Conservation (phyloP, 2,113 vertebrate species). For the Burhinus bistriatus region DNA sequence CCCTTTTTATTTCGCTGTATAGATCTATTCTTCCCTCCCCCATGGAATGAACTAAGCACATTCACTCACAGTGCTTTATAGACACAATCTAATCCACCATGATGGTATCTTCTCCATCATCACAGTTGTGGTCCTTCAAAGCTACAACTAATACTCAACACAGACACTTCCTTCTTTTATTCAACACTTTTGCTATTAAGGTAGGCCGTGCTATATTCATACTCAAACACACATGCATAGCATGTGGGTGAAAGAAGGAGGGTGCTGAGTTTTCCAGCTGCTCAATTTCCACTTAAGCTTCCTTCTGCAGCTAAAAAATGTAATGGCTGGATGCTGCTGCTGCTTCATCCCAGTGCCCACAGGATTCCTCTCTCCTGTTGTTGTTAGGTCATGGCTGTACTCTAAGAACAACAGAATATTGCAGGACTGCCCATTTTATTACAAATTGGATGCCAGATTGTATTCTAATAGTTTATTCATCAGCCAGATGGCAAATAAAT, state of each 20-base stretch:
- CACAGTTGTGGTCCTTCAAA: not conserved
- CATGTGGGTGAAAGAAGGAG: not conserved
- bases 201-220: not conserved
- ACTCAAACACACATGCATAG: not conserved
- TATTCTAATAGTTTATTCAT: not conserved
- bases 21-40: not conserved
- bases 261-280: not conserved
- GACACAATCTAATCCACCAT: not conserved
- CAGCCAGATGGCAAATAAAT: not conserved
- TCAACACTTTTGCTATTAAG: not conserved
- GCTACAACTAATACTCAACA: not conserved
- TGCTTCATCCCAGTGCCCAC: not conserved
- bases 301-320: not conserved
- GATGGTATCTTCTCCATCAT: not conserved
- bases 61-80: not conserved
- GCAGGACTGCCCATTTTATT: not conserved
- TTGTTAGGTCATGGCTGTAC: not conserved
- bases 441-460: not conserved
- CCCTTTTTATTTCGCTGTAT: not conserved
- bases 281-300: not conserved
- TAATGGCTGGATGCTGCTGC: not conserved
- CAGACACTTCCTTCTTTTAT: not conserved
- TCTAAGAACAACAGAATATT: not conserved
- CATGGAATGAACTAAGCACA: not conserved
- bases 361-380: not conserved